Base-by-base conservation (phyloP, 1,140 invertebrate genomes). In the Halesus radiatus region DNA sequence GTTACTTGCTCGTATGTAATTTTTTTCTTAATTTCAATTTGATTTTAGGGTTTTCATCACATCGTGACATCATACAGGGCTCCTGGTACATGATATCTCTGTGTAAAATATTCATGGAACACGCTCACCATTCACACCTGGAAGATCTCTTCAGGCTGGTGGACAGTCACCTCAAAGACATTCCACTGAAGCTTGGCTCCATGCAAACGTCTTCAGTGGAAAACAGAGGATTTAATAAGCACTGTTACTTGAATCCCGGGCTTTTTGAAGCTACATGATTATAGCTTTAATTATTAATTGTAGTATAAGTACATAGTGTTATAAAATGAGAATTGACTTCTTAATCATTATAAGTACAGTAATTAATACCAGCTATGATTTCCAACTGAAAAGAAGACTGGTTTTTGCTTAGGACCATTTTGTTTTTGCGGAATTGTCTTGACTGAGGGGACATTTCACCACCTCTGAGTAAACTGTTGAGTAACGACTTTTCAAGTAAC, bases 51-150 rank as follows among this genome's bases (percentile, higher is more conserved):
- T 91, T 90, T 84, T 90, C 92, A 62, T 92, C 95, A 22, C 91
- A 92, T 85, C 89, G 95, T 58, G 93, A 96, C 86, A 84, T 78
- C 0, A 78, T 85, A 7, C 85, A 84, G 23, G 95, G 95, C 18
- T 94, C 93, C 73, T 95, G 94, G 93, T 95, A 94, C 84, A 93
- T 96, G 73, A 93, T 95, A 85, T 89, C 91, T 74, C 88, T 96
- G 64, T 96, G 95, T 86, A 88, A 94, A 84, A 90, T 93, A 79
- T 94, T 96, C 85, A 94, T 94, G 87, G 89, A 92, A 60, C 86
- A 93, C 84, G 94, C 94, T 8, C 88, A 92, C 83, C 87, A 92
- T 82, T 88, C 88, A 37, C 90, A 94, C 84, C 84, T 96, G 22
- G 90, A 92, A 80, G 90, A 92, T 84, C 90, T 96, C 82, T 88